phyloP scores from a whole-genome alignment of 1,140 invertebrate genomes.

The Heterodera schachtii region DNA sequence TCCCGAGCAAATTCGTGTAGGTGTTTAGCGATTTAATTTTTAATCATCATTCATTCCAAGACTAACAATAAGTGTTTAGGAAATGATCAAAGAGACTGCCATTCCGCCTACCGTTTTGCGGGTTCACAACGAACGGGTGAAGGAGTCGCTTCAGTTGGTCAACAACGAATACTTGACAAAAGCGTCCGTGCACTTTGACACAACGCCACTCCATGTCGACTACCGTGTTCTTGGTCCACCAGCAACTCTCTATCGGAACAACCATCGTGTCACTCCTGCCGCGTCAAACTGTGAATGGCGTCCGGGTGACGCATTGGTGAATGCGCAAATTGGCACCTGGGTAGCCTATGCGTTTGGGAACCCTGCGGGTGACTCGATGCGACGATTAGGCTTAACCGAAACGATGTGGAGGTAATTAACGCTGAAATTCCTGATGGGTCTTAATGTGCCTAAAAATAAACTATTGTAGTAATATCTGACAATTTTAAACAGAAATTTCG shows the following conservation, averaged over 20 bases:
- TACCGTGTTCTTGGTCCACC: slow-evolving; percentile 2
- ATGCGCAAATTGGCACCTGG: background rate
- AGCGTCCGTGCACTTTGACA: background rate
- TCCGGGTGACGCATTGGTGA: background rate
- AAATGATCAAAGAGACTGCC: slow-evolving; percentile 10
- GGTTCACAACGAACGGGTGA: background rate
- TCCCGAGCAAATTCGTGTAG: background rate
- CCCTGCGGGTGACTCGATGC: background rate
- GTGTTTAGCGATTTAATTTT: too few relatives aligned
- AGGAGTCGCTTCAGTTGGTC: slow-evolving; percentile 11
- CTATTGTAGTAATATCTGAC: too few relatives aligned
- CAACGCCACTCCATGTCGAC: background rate
- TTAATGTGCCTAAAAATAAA: too few relatives aligned
- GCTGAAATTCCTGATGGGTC: too few relatives aligned
- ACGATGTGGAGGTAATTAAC: background rate
- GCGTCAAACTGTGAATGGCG: background rate
- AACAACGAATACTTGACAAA: background rate
- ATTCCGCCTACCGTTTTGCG: slow-evolving; percentile 3
- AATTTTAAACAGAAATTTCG: too few relatives aligned
- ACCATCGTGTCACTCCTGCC: background rate
- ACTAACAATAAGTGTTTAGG: background rate
- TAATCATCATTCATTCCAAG: background rate
- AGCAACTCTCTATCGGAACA: background rate
- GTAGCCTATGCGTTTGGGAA: slow-evolving; percentile 9
- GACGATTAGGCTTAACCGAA: background rate